Evolutionary conservation across 2,113 vertebrate genomes (phyloP), one percentile per base, ranked within the genome.

Genomic region (Stigmatopora argus): DNA sequence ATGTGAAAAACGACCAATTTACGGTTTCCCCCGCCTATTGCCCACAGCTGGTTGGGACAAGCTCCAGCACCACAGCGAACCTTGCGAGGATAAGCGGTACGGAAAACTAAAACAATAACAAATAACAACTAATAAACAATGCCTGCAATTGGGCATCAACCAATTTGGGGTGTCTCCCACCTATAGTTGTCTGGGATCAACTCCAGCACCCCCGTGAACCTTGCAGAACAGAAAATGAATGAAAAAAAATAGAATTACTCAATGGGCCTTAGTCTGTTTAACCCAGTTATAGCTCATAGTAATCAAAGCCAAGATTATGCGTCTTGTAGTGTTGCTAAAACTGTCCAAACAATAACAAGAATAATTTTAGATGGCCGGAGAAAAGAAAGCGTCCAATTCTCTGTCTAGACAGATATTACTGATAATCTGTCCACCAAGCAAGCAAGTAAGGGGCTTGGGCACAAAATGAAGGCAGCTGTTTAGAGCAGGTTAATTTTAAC

Each of bases 401-500:
- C 23, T 0, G 69, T 87, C 82, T 76, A 79, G 78, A 84, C 80
- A 46, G 65, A 74, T 60, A 69, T 60, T 78, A 78, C 8, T 62
- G 18, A 62, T 78, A 77, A 86, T 81, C 70, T 78, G 52, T 49
- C 12, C 1, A 47, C 57, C 63, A 80, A 68, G 70, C 61, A 59
- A 63, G 38, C 69, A 81, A 81, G 75, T 64, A 66, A 62, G 35
- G 21, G 1, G 8, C 38, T 71, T 63, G 57, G 31, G 64, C 58
- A 19, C 53, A 64, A 75, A 80, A 74, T n/a, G 18, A 76, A 66
- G 17, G 49, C 34, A 53, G 67, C 70, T 72, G 65, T 76, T 81
- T 75, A 68, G 77, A 86, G 65, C 52, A 67, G 73, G 85, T 85
- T 86, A 74, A 85, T 86, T 88, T 89, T 73, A 88, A 86, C 81